phyloP scores from a whole-genome alignment of 2,888 invertebrate species.

The Pristionchus arcanus region DNA sequence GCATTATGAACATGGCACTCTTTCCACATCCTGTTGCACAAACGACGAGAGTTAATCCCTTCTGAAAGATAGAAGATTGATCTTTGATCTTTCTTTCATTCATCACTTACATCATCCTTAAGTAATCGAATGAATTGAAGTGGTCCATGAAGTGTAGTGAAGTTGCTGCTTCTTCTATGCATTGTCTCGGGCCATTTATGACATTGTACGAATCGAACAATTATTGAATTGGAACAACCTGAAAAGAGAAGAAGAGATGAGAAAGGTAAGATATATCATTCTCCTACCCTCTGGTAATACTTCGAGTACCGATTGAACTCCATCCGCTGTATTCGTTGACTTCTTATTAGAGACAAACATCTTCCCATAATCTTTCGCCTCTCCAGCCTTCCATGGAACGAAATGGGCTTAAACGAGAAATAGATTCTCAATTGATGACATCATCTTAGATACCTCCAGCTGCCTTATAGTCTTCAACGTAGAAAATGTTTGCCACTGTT shows the following conservation, averaged over 20 bases:
- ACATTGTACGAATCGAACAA: slow-evolving; percentile 40
- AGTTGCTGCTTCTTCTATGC: not conserved
- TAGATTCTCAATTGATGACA: not conserved
- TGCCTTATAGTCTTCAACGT: slow-evolving; percentile 7
- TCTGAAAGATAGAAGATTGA: not conserved
- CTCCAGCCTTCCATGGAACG: slow-evolving; percentile 41
- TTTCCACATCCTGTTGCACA: not conserved
- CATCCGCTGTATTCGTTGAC: not conserved
- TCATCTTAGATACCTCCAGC: not conserved
- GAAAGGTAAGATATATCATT: not conserved
- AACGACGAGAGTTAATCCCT: slow-evolving; percentile 8
- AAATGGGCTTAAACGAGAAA: not conserved
- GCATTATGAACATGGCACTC: slow-evolving; percentile 2
- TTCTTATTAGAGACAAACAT: slow-evolving; percentile 38
- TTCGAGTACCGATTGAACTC: slow-evolving; percentile 27
- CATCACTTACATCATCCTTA: slow-evolving; percentile 16
- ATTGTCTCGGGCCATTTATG: slow-evolving; percentile 8
- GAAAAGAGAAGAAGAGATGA: not conserved
- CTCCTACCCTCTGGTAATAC: slow-evolving; percentile 35
- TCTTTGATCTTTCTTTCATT: not conserved
- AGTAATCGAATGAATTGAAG: not conserved
- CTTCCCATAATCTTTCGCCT: slow-evolving; percentile 38
- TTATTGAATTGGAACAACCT: slow-evolving; percentile 48
- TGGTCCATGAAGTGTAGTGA: not conserved
- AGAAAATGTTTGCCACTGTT: slow-evolving; percentile 20